These are phyloP conservation scores for Apodemia duryi DNA, from an alignment of 2,888 invertebrate genomes.

Conservation along the genomic window DNA sequence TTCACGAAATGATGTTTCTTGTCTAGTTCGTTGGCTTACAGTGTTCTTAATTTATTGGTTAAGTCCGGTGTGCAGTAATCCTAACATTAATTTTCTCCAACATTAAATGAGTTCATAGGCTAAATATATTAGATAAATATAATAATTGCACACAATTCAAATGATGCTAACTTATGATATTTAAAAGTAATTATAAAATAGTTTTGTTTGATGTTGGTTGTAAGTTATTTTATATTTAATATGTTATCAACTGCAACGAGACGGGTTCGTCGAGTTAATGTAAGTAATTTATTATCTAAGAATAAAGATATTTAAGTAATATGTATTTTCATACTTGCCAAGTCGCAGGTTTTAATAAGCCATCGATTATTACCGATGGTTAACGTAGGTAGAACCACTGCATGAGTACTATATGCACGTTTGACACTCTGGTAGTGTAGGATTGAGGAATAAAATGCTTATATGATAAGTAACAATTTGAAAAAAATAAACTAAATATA, in stretches of 20 bases:
- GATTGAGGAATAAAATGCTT: constrained; percentile 9
- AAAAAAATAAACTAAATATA: constrained; percentile 24
- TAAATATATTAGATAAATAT: constrained; percentile 5
- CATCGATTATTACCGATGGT: constrained; percentile 64
- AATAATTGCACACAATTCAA: constrained; percentile 13
- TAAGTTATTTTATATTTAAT: constrained; percentile 36
- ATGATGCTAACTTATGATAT: constrained; percentile 15
- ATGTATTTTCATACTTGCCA: constrained; percentile 44
- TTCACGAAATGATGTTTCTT: constrained; percentile 9
- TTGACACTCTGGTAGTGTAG: constrained; percentile 32
- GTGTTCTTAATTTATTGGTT: constrained; percentile 5
- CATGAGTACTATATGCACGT: constrained; percentile 57
- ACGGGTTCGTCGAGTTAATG: constrained; percentile 73
- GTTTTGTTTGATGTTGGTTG: constrained; percentile 31
- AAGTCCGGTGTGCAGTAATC: neutral
- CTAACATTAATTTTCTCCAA: neutral
- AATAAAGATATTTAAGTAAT: constrained; percentile 50
- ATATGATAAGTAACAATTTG: constrained; percentile 7
- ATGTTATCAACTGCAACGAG: constrained; percentile 47
- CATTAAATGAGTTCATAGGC: neutral
- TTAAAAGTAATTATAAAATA: constrained; percentile 18
- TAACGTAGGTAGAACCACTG: constrained; percentile 54
- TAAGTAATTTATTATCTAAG: constrained; percentile 69
- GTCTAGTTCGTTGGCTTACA: constrained; percentile 11
- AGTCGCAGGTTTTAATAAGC: constrained; percentile 40